Percentiles rank a stretch among this genome's conserved stretches.
phyloP scores from a whole-genome alignment of 2,113 vertebrate genomes.

The Paracanthobrama guichenoti region DNA sequence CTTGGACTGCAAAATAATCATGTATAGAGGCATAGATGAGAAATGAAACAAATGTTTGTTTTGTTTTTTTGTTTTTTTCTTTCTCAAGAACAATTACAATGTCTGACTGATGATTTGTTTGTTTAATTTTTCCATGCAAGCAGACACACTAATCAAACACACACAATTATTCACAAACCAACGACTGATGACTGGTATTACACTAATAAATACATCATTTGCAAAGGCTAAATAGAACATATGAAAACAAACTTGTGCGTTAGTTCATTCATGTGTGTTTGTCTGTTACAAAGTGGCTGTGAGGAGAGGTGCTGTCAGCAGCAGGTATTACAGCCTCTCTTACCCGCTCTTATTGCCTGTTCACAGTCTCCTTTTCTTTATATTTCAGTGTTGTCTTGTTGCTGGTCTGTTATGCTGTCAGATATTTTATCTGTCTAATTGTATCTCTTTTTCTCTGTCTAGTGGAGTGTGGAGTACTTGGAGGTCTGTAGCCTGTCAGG shows the following conservation, averaged over 20 bases:
- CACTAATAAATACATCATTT: conserved; percentile 18
- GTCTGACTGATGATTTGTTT: not conserved
- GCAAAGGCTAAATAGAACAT: conserved; percentile 23
- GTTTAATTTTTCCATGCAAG: not conserved
- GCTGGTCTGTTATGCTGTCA: not conserved
- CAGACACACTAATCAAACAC: not conserved
- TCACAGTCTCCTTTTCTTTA: not conserved
- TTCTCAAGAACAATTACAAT: not conserved
- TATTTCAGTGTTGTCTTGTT: not conserved
- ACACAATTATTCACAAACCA: conserved; percentile 21
- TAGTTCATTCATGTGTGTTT: conserved; percentile 23
- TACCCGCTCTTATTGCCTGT: not conserved
- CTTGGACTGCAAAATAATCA: not conserved
- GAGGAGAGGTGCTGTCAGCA: conserved; percentile 66
- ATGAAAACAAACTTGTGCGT: conserved; percentile 24
- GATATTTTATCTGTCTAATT: conserved; percentile 32
- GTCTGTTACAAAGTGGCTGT: conserved; percentile 49
- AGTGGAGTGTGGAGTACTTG: not conserved
- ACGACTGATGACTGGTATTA: not conserved
- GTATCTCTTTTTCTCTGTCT: conserved; percentile 22
- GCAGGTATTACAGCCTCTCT: conserved; percentile 54
- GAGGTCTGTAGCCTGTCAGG: conserved; percentile 55
- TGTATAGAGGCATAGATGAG: not conserved
- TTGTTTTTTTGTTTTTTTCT: not conserved
- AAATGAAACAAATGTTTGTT: not conserved